Evolutionary conservation across 2,797 vertebrate genomes (phyloP).

Genomic region (Rhinophrynus dorsalis): DNA sequence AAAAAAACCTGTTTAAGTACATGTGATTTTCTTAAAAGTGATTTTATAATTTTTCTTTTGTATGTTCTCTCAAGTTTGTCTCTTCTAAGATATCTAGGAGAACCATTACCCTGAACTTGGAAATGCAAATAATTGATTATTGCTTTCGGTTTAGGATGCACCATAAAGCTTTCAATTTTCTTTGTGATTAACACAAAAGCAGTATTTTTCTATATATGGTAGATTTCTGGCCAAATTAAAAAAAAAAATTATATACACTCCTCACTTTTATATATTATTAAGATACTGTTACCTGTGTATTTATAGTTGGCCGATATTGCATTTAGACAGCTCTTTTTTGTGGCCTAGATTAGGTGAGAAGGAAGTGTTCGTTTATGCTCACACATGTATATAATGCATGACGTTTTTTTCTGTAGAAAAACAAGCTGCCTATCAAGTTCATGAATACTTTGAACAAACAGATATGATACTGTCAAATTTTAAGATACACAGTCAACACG

Average conservation of each 20-base stretch:
- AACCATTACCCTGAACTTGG: constrained; percentile 50
- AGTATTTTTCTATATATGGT: no score
- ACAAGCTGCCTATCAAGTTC: constrained; percentile 59
- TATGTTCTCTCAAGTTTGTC: constrained; percentile 53
- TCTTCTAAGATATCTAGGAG: constrained; percentile 56
- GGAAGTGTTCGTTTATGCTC: not conserved
- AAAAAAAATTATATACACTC: not conserved
- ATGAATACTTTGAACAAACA: constrained; percentile 59
- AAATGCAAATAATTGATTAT: constrained; percentile 58
- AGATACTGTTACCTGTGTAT: not conserved
- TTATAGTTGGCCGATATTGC: not conserved
- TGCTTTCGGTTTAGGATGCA: constrained; percentile 62
- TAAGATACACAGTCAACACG: constrained; percentile 57
- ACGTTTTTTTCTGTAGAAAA: constrained; percentile 62
- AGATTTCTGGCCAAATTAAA: not conserved
- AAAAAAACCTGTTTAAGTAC: constrained; percentile 62
- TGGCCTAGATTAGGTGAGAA: not conserved
- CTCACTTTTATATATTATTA: not conserved
- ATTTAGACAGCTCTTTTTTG: constrained; percentile 15
- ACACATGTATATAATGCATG: constrained; percentile 59
- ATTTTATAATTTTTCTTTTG: constrained; percentile 55
- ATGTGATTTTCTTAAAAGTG: constrained; percentile 65
- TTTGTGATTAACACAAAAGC: constrained; percentile 42
- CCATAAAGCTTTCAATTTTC: constrained; percentile 52
- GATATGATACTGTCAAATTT: constrained; percentile 57